These are phyloP conservation scores for Piprites chloris DNA, from an alignment of 2,113 vertebrate species.

Conservation along the genomic window DNA sequence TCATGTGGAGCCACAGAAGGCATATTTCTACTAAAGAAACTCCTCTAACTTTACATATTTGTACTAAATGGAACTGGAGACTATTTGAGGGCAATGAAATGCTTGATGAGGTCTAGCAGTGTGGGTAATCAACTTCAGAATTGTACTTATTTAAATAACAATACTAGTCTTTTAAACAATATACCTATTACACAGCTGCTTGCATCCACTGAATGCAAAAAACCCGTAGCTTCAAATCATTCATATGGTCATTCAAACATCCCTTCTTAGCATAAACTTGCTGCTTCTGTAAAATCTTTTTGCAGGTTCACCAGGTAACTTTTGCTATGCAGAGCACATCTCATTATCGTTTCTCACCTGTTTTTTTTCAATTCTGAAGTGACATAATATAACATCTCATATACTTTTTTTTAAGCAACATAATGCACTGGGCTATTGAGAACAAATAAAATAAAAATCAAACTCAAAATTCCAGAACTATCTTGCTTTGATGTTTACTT, in stretches of 20 bases:
- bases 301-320: background rate
- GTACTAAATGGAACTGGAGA: slow-evolving; percentile 38
- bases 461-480: background rate
- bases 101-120: slow-evolving; percentile 51
- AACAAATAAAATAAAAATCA: background rate
- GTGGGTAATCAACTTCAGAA: slow-evolving; percentile 65
- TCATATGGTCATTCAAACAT: slow-evolving; percentile 48
- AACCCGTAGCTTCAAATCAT: slow-evolving; percentile 64
- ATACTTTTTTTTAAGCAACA: background rate
- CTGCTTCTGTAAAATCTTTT: slow-evolving; percentile 12
- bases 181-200: slow-evolving; percentile 64
- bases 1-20: background rate
- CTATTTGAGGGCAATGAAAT: slow-evolving; percentile 51
- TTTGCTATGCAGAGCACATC: background rate
- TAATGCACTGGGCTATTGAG: background rate
- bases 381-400: background rate
- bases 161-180: slow-evolving; percentile 47
- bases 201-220: slow-evolving; percentile 64
- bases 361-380: background rate
- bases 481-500: background rate
- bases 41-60: slow-evolving; percentile 37
- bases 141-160: slow-evolving; percentile 67
- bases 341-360: background rate
- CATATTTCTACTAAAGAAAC: slow-evolving; percentile 30
- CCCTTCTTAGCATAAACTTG: slow-evolving; percentile 23